Percentiles rank a stretch among this genome's conserved stretches.
phyloP scores from a whole-genome alignment of 2,797 vertebrate genomes.

The Eidolon dupreanum region DNA sequence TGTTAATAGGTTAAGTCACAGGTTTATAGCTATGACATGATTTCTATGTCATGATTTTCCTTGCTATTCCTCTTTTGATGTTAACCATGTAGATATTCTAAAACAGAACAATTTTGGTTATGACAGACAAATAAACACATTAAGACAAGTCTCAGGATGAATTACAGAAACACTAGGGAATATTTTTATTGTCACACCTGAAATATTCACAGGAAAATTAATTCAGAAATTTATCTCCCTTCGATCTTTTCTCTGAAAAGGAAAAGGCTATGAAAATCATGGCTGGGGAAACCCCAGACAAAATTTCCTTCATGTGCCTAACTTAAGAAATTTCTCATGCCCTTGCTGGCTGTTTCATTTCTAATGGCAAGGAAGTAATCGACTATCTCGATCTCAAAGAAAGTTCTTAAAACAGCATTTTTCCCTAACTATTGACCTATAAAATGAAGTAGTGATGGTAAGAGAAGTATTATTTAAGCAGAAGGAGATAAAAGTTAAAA shows the following conservation, averaged over 20 bases:
- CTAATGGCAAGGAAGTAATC: conserved; percentile 2
- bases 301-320: not conserved
- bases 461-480: conserved; percentile 16
- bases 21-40: not conserved
- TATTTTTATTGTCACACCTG: not conserved
- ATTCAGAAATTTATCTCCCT: conserved; percentile 30
- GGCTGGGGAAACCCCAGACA: not conserved
- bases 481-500: not conserved
- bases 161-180: conserved; percentile 1
- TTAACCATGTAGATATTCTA: not conserved
- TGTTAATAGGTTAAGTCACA: not conserved
- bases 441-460: not conserved
- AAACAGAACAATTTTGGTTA: not conserved
- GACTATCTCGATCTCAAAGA: conserved; percentile 28
- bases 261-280: not conserved
- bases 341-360: not conserved
- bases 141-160: conserved; percentile 18
- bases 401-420: not conserved
- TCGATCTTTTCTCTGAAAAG: not conserved
- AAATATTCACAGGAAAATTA: conserved; percentile 47
- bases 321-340: not conserved
- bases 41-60: not conserved
- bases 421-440: not conserved
- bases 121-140: not conserved
- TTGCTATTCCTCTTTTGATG: not conserved